Evolutionary conservation across 2,113 vertebrate species (phyloP).

Genomic region (Thryonomys swinderianus): DNA sequence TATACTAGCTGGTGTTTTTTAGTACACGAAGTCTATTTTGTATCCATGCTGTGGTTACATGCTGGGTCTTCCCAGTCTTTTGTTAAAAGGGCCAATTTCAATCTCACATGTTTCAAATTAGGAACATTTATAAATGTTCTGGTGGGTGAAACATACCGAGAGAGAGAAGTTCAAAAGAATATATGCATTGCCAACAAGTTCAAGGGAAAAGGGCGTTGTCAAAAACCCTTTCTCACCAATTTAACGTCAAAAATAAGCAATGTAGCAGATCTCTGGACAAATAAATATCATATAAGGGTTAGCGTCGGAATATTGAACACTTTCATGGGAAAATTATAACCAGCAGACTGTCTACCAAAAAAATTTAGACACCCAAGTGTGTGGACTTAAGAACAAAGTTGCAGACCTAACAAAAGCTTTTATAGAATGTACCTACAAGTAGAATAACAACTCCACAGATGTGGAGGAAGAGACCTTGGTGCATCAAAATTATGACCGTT

Average conservation of each 20-base stretch:
- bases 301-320: not conserved
- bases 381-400: not conserved
- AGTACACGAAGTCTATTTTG: not conserved
- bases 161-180: not conserved
- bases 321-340: conserved; percentile 22
- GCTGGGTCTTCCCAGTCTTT: conserved; percentile 16
- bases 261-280: not conserved
- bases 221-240: conserved; percentile 20
- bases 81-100: conserved; percentile 26
- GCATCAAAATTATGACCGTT: not conserved
- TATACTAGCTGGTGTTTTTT: not conserved
- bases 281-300: not conserved
- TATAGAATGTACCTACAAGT: not conserved
- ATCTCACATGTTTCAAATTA: conserved; percentile 27
- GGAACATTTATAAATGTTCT: not conserved
- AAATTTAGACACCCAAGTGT: not conserved
- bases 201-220: not conserved
- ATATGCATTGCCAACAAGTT: not conserved
- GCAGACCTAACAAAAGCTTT: conserved; percentile 6
- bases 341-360: not conserved
- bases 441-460: not conserved
- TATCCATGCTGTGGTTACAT: not conserved
- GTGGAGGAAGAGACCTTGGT: not conserved
- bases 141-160: not conserved
- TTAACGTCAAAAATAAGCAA: conserved; percentile 38